Percentiles rank a stretch among this genome's conserved stretches.
Conservation (phyloP, 2,888 invertebrate genomes). For the Theodoxus fluviatilis region DNA sequence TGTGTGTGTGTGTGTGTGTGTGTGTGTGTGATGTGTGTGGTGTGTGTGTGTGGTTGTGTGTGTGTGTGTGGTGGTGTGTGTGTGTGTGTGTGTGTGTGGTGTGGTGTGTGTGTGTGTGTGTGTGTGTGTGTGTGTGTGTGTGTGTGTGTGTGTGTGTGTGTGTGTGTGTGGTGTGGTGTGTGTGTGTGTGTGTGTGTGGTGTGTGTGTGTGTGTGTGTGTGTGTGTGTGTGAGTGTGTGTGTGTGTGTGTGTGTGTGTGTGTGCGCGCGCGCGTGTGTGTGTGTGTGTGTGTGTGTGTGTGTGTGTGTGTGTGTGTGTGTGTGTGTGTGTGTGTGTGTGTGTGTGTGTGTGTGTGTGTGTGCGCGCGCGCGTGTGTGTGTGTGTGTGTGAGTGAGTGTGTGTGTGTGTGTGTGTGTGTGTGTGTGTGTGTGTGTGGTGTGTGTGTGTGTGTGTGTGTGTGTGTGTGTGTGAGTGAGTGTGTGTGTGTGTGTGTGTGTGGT, state of each 20-base stretch:
- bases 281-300: not conserved
- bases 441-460: too few species aligned
- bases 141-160: not conserved
- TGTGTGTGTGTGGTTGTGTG: too few species aligned
- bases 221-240: not conserved
- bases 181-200: not conserved
- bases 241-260: not conserved
- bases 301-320: conserved; percentile 6
- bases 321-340: conserved; percentile 7
- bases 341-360: not conserved
- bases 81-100: too few species aligned
- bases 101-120: too few species aligned
- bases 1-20: too few species aligned
- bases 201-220: not conserved
- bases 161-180: not conserved
- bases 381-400: not conserved
- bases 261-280: not conserved
- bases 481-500: not conserved
- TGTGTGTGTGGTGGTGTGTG: too few species aligned
- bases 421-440: too few species aligned
- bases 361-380: not conserved
- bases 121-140: too few species aligned
- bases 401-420: too few species aligned
- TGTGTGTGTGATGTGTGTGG: too few species aligned
- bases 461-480: not conserved